phyloP scores from a whole-genome alignment of 2,113 vertebrate species.

The Synchiropus splendidus region DNA sequence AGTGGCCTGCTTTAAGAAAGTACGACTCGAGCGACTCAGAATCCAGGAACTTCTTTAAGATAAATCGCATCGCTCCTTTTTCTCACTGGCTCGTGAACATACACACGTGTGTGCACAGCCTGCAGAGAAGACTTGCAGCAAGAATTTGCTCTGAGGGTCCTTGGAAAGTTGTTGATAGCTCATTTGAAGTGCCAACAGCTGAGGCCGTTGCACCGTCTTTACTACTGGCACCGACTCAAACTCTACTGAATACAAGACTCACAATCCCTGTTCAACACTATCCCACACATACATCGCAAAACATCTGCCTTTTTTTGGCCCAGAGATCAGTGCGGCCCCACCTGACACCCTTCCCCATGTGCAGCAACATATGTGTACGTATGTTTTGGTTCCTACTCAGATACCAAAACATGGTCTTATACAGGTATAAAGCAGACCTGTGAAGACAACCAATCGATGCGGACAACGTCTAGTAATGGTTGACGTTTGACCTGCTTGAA shows the following conservation, averaged over 20 bases:
- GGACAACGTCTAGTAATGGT: conserved; percentile 33
- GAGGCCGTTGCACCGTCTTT: conserved; percentile 41
- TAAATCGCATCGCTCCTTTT: neutral
- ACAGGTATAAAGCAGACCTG: conserved; percentile 6
- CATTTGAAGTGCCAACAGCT: conserved; percentile 65
- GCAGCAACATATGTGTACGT: conserved; percentile 10
- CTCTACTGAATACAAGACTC: conserved; percentile 27
- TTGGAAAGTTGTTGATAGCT: conserved; percentile 61
- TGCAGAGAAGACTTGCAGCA: conserved; percentile 33
- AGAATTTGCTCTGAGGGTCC: conserved; percentile 30
- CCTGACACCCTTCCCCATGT: conserved; percentile 22
- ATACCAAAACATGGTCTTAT: conserved; percentile 10
- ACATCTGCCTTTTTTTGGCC: conserved; percentile 40
- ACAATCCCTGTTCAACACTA: conserved; percentile 19
- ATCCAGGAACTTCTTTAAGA: neutral
- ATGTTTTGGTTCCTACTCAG: conserved; percentile 14
- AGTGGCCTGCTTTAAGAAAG: conserved; percentile 32
- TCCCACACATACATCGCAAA: conserved; percentile 35
- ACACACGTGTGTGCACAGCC: conserved; percentile 16
- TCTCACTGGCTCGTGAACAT: neutral
- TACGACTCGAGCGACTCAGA: neutral
- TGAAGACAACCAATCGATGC: conserved; percentile 8
- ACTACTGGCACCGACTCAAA: conserved; percentile 52
- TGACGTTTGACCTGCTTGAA: conserved; percentile 47
- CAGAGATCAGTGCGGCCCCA: conserved; percentile 13